Base-by-base conservation (phyloP, 2,888 invertebrate genomes). In the Harpalus rufipes region DNA sequence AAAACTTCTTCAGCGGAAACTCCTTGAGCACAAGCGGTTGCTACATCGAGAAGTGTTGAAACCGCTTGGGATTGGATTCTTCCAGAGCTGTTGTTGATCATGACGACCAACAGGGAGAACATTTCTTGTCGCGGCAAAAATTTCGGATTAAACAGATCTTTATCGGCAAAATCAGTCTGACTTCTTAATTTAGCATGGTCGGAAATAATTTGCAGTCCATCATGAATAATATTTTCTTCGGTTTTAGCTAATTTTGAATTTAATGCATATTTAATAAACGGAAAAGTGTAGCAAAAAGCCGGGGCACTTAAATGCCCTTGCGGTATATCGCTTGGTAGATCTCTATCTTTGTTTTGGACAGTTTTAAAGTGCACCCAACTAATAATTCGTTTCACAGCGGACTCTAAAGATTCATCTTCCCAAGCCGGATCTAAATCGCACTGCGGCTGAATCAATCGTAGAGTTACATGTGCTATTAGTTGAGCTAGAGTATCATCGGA, bases 201-300 rank as follows among this genome's bases (percentile, higher is more conserved):
- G 74, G 94, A 93, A 80, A 96, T 93, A 63, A 96, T 92, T 85
- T 94, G 93, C 16, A 95, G 90, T 0, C 93, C 93, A 87, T 93
- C 93, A 86, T 94, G 90, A 86, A 95, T 91, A 86, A 94, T 91
- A 44, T 92, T 91, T 82, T 92, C 93, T 88, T 93, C 93, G 86
- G 91, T 92, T 86, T 91, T 91, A 21, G 92, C 92, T 39, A 89
- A 88, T 80, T 90, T 89, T 0, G 92, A 91, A 7, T 92, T 88
- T 63, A 94, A 88, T 87, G 95, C 94, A 82, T 93, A 92, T 88
- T 94, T 94, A 4, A 98, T 90, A 87, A 98, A 93, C 12, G 96
- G 95, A 90, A 97, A 98, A 10, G 94, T 92, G 89, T 96, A 98
- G 88, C 96, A 95, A 91, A 97, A 97, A 0, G 95, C 95, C 0